Conservation (phyloP, 2,797 vertebrate genomes). For the Neomorphus geoffroyi region DNA sequence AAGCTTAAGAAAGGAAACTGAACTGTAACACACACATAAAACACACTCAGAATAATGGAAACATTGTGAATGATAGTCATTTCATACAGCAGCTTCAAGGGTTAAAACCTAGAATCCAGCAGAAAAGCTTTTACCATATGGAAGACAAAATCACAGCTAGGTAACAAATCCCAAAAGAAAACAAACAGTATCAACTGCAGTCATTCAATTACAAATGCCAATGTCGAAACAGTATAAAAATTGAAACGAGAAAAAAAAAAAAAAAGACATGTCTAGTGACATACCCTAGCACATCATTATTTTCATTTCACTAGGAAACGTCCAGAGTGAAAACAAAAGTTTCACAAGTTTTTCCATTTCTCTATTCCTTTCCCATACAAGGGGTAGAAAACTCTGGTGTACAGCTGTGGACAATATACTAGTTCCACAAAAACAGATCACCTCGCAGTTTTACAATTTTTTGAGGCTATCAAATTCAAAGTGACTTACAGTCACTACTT, state of each 20-base stretch:
- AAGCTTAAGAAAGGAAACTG: not conserved
- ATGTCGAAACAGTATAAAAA: not conserved
- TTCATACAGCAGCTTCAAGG: not conserved
- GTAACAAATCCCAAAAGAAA: conserved; percentile 21
- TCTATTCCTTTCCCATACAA: not conserved
- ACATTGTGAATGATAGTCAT: not conserved
- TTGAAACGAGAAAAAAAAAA: not conserved
- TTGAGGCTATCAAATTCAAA: not conserved
- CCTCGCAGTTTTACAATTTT: not conserved
- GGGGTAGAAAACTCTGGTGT: not conserved
- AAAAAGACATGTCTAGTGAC: not conserved
- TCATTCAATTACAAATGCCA: not conserved
- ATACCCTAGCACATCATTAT: not conserved
- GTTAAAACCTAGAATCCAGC: not conserved
- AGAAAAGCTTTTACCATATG: not conserved
- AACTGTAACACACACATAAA: not conserved
- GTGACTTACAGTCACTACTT: not conserved
- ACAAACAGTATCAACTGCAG: not conserved
- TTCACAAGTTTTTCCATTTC: not conserved
- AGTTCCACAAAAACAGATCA: not conserved
- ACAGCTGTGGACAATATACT: not conserved
- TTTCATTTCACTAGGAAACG: not conserved
- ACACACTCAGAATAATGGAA: not conserved
- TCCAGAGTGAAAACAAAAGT: not conserved
- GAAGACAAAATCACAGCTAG: not conserved